Evolutionary conservation across 2,113 vertebrate species (phyloP), one percentile per base, ranked within the genome.

Genomic region (Hypanus sabinus): DNA sequence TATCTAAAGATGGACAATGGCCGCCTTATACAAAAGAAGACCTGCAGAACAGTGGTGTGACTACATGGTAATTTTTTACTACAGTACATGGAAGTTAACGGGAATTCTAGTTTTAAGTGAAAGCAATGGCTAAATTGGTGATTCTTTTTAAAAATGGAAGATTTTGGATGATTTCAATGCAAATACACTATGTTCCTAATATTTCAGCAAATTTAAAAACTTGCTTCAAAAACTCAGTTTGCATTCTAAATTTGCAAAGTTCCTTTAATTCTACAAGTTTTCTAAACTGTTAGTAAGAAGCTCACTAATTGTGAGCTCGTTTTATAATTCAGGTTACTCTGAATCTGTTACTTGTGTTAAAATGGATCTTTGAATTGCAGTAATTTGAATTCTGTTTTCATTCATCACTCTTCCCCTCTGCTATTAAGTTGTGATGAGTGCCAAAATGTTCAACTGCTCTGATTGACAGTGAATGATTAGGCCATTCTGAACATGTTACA

Each of bases 371-470:
- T 85, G 8, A 11, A 11, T 7, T 77, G 3, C 27, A 14, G 33
- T 77, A 0, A 77, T 33, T 14, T 33, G 22, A 9, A 9, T 0
- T n/a, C 5, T 14, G 1, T 62, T 88, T 88, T 88, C 27, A 57
- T 85, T 88, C 27, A 57, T 85, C 46, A 18, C 14, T 14, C 33
- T 24, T 12, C 30, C 11, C 57, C 62, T 30, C 5, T 85, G 46
- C 46, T 46, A 46, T 46, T 83, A 11, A 83, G 87, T 93, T 93
- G 11, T 93, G 91, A 93, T 93, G 91, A 93, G 16, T 93, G 91
- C 91, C 70, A 75, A 73, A 93, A 93, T 9, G 91, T 93, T 93
- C 91, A 93, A 93, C 91, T 93, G 91, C 91, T 93, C 91, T 93
- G 91, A 93, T 73, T 73, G 91, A 93, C 68, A 38, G 68, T 93